phyloP scores from a whole-genome alignment of 2,113 vertebrate species.

The Chaenogobius annularis region DNA sequence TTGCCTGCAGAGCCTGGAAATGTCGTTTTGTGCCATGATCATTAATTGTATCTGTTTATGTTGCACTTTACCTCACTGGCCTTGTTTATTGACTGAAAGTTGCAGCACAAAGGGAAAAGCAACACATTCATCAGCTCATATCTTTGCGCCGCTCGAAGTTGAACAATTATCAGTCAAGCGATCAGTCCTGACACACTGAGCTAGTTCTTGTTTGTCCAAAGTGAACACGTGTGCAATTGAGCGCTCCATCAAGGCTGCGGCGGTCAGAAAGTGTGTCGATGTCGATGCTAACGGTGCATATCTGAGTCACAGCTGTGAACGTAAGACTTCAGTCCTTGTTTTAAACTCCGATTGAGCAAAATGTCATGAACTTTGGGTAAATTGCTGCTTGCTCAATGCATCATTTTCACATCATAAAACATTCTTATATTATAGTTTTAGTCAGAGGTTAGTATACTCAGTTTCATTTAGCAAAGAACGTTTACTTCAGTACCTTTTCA shows the following conservation, averaged over 20 bases:
- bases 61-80: not conserved
- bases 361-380: too few species aligned
- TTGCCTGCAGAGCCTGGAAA: not conserved
- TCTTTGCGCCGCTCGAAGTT: not conserved
- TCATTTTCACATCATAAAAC: too few species aligned
- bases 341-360: too few species aligned
- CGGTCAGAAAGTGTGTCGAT: not conserved
- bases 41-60: not conserved
- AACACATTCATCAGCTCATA: not conserved
- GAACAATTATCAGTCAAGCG: not conserved
- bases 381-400: too few species aligned
- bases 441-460: too few species aligned
- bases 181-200: slow-evolving; percentile 5
- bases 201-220: not conserved
- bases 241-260: not conserved
- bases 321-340: too few species aligned
- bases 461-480: too few species aligned
- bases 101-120: too few species aligned
- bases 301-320: too few species aligned
- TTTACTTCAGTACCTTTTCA: too few species aligned
- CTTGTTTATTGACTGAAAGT: not conserved
- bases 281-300: not conserved
- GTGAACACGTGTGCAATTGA: not conserved
- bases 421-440: too few species aligned
- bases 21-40: not conserved